Conservation (phyloP, 2,797 vertebrate genomes). For the Harpagifer antarcticus region DNA sequence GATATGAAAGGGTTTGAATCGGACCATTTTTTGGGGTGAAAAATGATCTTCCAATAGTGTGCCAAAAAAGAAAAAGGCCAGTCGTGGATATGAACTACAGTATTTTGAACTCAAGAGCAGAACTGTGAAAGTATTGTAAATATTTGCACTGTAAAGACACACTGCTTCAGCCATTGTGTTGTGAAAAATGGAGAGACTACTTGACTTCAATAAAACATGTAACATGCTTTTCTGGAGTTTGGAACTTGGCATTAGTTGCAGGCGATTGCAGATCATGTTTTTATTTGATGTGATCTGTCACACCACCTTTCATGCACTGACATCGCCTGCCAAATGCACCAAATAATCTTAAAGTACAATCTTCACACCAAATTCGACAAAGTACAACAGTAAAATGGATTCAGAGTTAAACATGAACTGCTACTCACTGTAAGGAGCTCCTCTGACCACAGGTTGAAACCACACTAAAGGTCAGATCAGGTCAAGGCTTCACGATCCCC, state of each 20-base stretch:
- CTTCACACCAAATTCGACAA: background rate
- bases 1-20: too few species aligned
- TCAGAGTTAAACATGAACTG: background rate
- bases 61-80: too few species aligned
- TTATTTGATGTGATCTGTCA: slow-evolving; percentile 9
- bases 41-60: too few species aligned
- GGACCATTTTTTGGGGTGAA: too few species aligned
- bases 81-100: background rate
- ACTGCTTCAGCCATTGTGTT: background rate
- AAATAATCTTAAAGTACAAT: background rate
- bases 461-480: slow-evolving; percentile 4
- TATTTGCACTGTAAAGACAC: background rate
- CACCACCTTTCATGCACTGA: slow-evolving; percentile 13
- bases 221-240: background rate
- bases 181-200: background rate
- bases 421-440: background rate
- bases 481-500: background rate
- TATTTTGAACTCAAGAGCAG: background rate
- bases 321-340: slow-evolving; percentile 7
- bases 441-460: background rate
- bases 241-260: background rate
- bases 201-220: background rate
- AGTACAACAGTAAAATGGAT: slow-evolving; percentile 18
- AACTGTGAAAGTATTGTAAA: background rate
- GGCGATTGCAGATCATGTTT: slow-evolving; percentile 5